Percentiles rank a stretch among this genome's conserved stretches.
Conservation (phyloP, 2,888 invertebrate genomes). For the Tolmerus cingulatus region DNA sequence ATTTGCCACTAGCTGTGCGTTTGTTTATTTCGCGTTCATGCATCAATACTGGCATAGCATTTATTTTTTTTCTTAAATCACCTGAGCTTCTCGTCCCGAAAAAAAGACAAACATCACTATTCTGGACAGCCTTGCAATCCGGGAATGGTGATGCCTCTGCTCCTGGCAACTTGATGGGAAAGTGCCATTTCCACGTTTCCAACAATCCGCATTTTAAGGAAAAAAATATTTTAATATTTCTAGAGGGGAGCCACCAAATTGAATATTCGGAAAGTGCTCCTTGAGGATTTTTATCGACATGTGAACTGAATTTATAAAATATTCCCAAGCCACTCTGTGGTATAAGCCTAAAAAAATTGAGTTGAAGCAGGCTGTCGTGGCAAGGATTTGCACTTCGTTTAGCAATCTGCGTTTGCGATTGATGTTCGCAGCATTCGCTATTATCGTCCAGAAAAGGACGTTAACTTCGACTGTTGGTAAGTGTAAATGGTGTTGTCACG, state of each 20-base stretch:
- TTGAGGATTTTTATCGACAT: neutral
- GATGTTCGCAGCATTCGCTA: neutral
- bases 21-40: neutral
- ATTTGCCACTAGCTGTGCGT: neutral
- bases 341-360: neutral
- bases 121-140: neutral
- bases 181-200: neutral
- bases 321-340: neutral
- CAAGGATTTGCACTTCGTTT: neutral
- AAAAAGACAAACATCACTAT: neutral
- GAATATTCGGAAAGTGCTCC: neutral
- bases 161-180: neutral
- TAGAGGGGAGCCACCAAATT: neutral
- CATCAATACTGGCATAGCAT: neutral
- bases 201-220: neutral
- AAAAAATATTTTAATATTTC: neutral
- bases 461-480: neutral
- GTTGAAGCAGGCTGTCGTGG: neutral
- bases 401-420: neutral
- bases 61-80: neutral
- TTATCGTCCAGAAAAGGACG: neutral
- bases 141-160: neutral
- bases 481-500: neutral
- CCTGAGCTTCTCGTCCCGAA: neutral
- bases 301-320: neutral